A percentile compares a stretch with the other conserved stretches of the same genome.
Evolutionary conservation across 2,797 vertebrate species (phyloP).

Genomic region (Chaenodraco wilsoni): DNA sequence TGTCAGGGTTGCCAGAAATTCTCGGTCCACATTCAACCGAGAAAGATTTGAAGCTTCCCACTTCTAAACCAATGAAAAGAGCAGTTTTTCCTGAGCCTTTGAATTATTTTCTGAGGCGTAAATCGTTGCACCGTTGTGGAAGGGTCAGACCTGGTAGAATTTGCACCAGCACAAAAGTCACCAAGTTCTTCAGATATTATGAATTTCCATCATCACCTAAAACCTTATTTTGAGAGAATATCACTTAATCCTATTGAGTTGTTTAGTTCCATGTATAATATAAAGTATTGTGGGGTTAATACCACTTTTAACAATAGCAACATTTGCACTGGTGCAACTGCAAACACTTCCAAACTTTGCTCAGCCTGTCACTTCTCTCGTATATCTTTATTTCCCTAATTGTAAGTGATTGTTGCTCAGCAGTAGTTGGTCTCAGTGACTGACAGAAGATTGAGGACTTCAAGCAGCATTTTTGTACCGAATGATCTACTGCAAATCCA

Average conservation of each 20-base stretch:
- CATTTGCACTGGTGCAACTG: constrained; percentile 78
- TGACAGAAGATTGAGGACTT: constrained; percentile 47
- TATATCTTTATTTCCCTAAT: constrained; percentile 58
- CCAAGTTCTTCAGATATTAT: constrained; percentile 33
- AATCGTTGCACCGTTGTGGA: constrained; percentile 46
- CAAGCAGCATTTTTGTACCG: constrained; percentile 31
- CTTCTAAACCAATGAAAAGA: constrained; percentile 69
- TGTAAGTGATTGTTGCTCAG: constrained; percentile 55
- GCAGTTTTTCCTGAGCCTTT: constrained; percentile 62
- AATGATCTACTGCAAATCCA: constrained; percentile 38
- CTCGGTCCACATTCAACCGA: constrained; percentile 60
- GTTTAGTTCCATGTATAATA: constrained; percentile 32
- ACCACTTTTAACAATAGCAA: constrained; percentile 54
- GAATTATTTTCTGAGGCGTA: constrained; percentile 53
- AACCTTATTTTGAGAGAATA: constrained; percentile 56
- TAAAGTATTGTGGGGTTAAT: constrained; percentile 46
- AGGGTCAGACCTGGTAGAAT: constrained; percentile 63
- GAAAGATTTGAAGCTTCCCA: constrained; percentile 69
- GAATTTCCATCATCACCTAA: constrained; percentile 45
- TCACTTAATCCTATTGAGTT: constrained; percentile 22
- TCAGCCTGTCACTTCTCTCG: constrained; percentile 38
- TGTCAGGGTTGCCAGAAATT: constrained; percentile 64
- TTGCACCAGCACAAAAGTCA: constrained; percentile 79
- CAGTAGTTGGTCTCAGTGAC: constrained; percentile 39
- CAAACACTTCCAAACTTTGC: constrained; percentile 64